Evolutionary conservation across 35 echinoderm and acorn worm species (phyloP), one percentile per base, ranked within the genome.

Genomic region (Stichopus chloronotus): DNA sequence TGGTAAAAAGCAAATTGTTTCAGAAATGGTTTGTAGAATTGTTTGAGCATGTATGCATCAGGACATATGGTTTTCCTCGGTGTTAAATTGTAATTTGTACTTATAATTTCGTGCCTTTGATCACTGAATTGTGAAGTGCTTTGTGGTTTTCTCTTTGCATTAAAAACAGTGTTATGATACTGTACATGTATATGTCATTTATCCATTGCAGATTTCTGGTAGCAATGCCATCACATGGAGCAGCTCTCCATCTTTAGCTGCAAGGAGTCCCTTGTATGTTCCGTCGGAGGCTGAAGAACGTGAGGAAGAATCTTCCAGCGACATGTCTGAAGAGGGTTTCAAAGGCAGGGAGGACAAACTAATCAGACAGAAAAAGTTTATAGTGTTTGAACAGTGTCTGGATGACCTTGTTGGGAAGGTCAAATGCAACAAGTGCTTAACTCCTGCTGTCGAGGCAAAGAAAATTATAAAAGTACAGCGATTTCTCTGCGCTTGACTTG

Each of bases 331-430:
- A 56, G 84, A 59, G 58, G 59, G 56, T 56, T 52, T 14, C 56
- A n/a, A 12, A 1, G 16, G 43, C 17, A 53, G 17, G 52, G 84
- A 87, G 22, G 84, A 87, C 7, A 58, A 8, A n/a, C 59, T 58
- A 5, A 56, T 87, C 9, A 58, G 21, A 58, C 53, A 87, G 58
- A 58, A 30, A 9, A 87, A 87, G 59, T 87, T 56, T 56, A 22
- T 87, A 8, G 84, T 87, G 17, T 87, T 60, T 87, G 84, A 87
- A 19, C 56, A 87, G 56, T 60, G 55, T n/a, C 56, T 87, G 84
- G 84, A 87, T 87, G 12, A 60, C 56, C 84, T 87, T 25, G 19
- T 84, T 17, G 25, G 25, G 4, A 84, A 84, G 25, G 81, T 84
- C 16, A 1, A 13, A 9, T 84, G 81, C 25, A 16, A 16, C 19